Percentiles rank a stretch among this genome's conserved stretches.
phyloP scores from a whole-genome alignment of 2,113 vertebrate species.

The Malurus alboscapulatus region DNA sequence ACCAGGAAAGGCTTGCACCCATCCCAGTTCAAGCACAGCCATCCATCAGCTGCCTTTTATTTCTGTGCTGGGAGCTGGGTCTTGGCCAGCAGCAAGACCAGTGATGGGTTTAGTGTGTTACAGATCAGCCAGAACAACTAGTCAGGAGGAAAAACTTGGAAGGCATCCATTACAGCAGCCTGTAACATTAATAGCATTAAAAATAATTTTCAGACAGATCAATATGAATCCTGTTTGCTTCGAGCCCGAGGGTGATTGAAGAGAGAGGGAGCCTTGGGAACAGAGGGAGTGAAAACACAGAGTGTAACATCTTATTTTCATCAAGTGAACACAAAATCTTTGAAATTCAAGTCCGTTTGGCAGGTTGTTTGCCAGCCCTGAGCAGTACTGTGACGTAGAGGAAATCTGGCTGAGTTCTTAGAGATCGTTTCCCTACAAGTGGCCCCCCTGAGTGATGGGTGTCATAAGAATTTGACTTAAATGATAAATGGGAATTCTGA shows the following conservation, averaged over 20 bases:
- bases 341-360: slow-evolving; percentile 30
- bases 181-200: slow-evolving; percentile 1
- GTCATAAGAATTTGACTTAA: background rate
- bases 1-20: background rate
- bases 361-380: background rate
- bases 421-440: background rate
- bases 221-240: slow-evolving; percentile 11
- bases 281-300: background rate
- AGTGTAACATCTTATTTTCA: slow-evolving; percentile 13
- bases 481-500: background rate
- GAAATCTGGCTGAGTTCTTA: slow-evolving; percentile 12
- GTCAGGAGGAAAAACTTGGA: background rate
- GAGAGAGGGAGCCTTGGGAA: background rate
- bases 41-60: background rate
- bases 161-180: background rate
- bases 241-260: background rate
- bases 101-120: background rate
- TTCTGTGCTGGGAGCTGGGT: background rate
- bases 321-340: slow-evolving; percentile 6
- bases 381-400: background rate
- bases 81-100: slow-evolving; percentile 1
- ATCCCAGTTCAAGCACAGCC: background rate
- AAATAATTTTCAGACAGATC: slow-evolving; percentile 40
- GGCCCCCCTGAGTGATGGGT: background rate
- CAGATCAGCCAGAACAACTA: background rate